A percentile compares a stretch with the other conserved stretches of the same genome.
Evolutionary conservation across 2,888 invertebrate species (phyloP).

Genomic region (Andrena camellia): DNA sequence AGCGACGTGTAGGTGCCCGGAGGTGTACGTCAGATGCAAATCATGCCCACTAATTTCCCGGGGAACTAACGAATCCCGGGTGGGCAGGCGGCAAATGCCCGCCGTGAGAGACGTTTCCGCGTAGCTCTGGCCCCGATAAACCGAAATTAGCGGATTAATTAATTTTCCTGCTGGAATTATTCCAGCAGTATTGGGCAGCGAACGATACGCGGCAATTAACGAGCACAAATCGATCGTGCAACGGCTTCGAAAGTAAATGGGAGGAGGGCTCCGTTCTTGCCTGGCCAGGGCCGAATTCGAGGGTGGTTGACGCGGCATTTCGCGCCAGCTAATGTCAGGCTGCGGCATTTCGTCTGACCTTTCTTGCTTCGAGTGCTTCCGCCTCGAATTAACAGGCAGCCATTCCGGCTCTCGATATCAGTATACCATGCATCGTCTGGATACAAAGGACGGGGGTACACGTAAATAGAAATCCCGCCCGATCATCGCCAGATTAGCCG

Average conservation of each 20-base stretch:
- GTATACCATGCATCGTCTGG: conserved; percentile 10
- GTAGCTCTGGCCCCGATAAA: conserved; percentile 56
- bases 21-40: conserved; percentile 84
- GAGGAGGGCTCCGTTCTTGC: neutral
- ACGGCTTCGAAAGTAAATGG: conserved; percentile 9
- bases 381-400: conserved; percentile 17
- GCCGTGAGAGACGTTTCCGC: conserved; percentile 49
- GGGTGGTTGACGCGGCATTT: conserved; percentile 77
- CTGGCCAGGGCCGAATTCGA: neutral
- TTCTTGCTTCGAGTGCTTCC: conserved; percentile 66
- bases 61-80: conserved; percentile 79
- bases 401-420: conserved; percentile 20
- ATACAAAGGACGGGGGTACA: neutral
- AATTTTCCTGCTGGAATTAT: conserved; percentile 43
- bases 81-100: conserved; percentile 49
- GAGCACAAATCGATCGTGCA: neutral
- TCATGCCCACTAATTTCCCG: conserved; percentile 82
- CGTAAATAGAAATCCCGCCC: neutral
- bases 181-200: conserved; percentile 22
- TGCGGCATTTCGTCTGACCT: conserved; percentile 81
- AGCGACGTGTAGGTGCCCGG: conserved; percentile 80
- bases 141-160: conserved; percentile 68
- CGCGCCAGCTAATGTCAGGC: conserved; percentile 78
- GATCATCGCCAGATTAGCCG: conserved; percentile 24
- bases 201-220: conserved; percentile 12